Percentiles rank a stretch among this genome's conserved stretches.
Conservation (phyloP, 2,888 invertebrate genomes). For the Lepeophtheirus nordmannii region DNA sequence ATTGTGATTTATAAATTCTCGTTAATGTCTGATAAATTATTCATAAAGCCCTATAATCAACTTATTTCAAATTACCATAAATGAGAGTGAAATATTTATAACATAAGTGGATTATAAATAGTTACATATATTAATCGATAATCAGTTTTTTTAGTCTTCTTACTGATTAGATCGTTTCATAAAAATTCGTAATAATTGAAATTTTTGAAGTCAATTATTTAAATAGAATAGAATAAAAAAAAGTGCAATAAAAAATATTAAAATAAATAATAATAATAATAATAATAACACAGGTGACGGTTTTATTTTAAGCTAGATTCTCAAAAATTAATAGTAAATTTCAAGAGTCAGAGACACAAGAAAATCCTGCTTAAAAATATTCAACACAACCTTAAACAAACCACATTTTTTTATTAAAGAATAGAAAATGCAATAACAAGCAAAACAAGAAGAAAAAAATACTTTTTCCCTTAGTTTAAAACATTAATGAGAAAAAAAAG, state of each 20-base stretch:
- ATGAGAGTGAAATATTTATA: background rate
- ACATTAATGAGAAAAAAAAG: background rate
- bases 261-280: background rate
- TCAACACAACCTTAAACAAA: constrained; percentile 1
- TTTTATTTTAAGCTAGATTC: background rate
- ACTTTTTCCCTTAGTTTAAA: background rate
- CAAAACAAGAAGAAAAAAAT: constrained; percentile 35
- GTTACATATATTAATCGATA: too few species aligned
- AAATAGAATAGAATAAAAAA: background rate
- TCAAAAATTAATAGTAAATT: background rate
- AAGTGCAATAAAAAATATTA: background rate
- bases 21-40: background rate
- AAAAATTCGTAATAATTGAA: constrained; percentile 28
- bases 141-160: too few species aligned
- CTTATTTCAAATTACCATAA: background rate
- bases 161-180: too few species aligned
- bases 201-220: background rate
- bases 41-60: background rate
- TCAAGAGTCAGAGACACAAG: background rate
- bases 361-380: background rate
- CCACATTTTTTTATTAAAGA: background rate
- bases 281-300: background rate
- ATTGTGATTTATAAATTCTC: too few species aligned
- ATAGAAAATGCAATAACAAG: background rate
- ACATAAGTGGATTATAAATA: too few species aligned